Percentiles rank a stretch among this genome's conserved stretches.
These are phyloP conservation scores for Vidua macroura DNA, from an alignment of 2,113 vertebrate genomes.

Conservation along the genomic window DNA sequence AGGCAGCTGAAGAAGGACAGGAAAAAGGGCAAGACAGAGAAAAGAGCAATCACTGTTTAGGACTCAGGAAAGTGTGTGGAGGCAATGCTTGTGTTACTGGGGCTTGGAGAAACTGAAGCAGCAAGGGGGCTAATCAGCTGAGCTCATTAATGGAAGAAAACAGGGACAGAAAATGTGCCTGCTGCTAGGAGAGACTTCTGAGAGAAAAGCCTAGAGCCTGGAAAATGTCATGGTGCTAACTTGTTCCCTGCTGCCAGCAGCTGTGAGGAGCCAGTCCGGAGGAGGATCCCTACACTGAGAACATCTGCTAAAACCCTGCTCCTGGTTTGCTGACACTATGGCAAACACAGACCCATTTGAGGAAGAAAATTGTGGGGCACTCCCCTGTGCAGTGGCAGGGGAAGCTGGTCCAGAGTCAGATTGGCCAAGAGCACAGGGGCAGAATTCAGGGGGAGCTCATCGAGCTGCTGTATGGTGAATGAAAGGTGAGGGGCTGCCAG, in stretches of 20 bases:
- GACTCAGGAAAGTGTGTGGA: not conserved
- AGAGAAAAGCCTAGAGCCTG: not conserved
- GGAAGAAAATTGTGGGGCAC: not conserved
- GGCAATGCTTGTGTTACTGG: not conserved
- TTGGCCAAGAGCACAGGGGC: no score
- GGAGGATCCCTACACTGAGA: not conserved
- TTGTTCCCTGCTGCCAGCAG: not conserved
- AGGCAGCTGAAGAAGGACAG: not conserved
- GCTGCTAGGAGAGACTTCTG: slow-evolving; percentile 6
- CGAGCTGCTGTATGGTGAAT: not conserved
- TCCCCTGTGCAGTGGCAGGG: not conserved
- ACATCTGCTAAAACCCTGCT: not conserved
- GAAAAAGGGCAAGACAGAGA: not conserved
- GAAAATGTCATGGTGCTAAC: not conserved
- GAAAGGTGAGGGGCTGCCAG: not conserved
- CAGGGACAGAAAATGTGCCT: not conserved
- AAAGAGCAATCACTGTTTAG: not conserved
- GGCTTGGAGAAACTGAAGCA: slow-evolving; percentile 23
- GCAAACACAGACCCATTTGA: accelerated
- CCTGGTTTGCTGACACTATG: not conserved
- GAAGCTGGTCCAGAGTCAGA: not conserved
- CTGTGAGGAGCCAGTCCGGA: not conserved
- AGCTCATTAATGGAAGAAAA: slow-evolving; percentile 3
- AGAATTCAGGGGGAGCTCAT: not conserved
- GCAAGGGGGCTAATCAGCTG: not conserved